Evolutionary conservation across 1,140 invertebrate genomes (phyloP).

Genomic region (Maniola jurtina): DNA sequence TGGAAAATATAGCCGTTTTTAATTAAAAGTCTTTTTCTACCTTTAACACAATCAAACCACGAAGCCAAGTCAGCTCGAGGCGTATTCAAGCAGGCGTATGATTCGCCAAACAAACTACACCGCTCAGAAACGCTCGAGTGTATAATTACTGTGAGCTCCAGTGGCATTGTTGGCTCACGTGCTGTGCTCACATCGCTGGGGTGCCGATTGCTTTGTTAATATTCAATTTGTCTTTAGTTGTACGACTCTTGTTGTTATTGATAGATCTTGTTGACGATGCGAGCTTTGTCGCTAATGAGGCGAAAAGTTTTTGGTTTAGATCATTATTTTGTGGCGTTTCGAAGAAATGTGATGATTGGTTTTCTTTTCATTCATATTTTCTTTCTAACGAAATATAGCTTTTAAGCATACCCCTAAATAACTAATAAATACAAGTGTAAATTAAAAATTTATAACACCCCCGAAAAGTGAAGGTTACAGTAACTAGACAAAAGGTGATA

Average conservation of each 20-base stretch:
- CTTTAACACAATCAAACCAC: neutral
- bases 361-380: too few relatives aligned
- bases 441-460: too few relatives aligned
- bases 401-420: too few relatives aligned
- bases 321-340: too few relatives aligned
- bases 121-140: neutral
- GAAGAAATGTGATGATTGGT: too few relatives aligned
- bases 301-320: neutral
- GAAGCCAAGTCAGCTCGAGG: neutral
- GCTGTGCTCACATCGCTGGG: neutral
- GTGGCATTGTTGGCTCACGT: constrained; percentile 9
- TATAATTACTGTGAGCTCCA: constrained; percentile 1
- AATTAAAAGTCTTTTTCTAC: too few relatives aligned
- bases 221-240: neutral
- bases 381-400: too few relatives aligned
- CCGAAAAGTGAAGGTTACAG: too few relatives aligned
- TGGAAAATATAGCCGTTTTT: neutral
- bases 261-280: neutral
- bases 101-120: constrained; percentile 8
- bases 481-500: too few relatives aligned
- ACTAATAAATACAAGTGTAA: too few relatives aligned
- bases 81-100: neutral
- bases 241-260: neutral
- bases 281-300: neutral
- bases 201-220: neutral